A percentile compares a stretch with the other conserved stretches of the same genome.
phyloP scores from a whole-genome alignment of 2,797 vertebrate species.

The Muscicapa striata region DNA sequence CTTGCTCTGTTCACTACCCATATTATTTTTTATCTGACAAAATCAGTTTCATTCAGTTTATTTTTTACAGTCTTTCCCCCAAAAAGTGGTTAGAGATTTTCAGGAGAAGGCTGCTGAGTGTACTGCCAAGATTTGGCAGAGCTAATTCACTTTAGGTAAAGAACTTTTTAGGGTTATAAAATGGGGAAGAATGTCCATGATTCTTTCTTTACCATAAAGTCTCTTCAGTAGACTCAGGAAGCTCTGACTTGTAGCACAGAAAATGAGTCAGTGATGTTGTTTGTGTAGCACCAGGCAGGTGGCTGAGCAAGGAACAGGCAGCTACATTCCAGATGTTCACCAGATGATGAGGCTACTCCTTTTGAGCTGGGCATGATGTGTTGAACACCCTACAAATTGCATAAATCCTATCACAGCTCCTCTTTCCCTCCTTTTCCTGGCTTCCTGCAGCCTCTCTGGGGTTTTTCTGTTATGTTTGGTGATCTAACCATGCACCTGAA shows the following conservation, averaged over 20 bases:
- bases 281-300: accelerated
- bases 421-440: background rate
- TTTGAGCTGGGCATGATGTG: background rate
- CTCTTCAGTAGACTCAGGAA: background rate
- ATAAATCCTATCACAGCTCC: background rate
- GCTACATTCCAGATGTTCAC: background rate
- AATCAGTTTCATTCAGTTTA: background rate
- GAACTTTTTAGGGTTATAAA: background rate
- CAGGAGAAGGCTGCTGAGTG: background rate
- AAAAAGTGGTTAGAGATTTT: background rate
- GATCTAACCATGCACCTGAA: background rate
- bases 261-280: background rate
- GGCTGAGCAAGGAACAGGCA: background rate
- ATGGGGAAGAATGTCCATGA: background rate
- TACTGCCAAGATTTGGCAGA: background rate
- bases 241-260: background rate
- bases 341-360: background rate
- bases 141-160: background rate
- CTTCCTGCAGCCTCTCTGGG: background rate
- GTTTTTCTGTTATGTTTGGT: accelerated
- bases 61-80: background rate
- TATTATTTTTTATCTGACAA: background rate
- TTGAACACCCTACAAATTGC: background rate
- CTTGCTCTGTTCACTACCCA: background rate
- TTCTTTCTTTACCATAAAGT: background rate